Base-by-base conservation (phyloP, 2,113 vertebrate species). In the Gadus chalcogrammus region DNA sequence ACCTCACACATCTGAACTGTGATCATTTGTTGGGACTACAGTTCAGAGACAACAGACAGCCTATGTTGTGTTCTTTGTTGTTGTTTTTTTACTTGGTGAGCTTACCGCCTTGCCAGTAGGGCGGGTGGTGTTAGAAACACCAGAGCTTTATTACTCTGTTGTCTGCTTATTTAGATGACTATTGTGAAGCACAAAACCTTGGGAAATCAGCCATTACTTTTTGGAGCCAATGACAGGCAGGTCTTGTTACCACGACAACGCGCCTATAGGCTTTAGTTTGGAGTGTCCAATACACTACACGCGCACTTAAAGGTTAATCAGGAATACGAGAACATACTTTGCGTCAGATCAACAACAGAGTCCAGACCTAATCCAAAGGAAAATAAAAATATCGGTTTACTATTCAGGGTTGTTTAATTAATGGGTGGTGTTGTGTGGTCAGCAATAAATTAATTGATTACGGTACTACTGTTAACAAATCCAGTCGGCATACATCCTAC, bases 151-250 rank as follows among this genome's bases (percentile, higher is more conserved):
- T 87, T 75, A 88, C 82, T 76, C 64, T 85, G 80, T 83, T 58
- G 15, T 58, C 15, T 58, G 55, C n/a, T 16, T 58, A n/a, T 58
- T 86, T 85, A 86, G 81, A 84, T 80, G 86, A 91, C 86, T 91
- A 87, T 89, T 88, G 82, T 85, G 79, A 90, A 89, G 87, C 88
- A 89, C 87, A 89, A 87, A 84, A 77, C 75, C 74, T 82, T 83
- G 84, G 42, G 85, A 88, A 73, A 85, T 86, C 72, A 89, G 88
- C 86, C 89, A 89, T 89, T 82, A 77, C 74, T 84, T n/a, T 42
- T 64, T 75, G 81, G 81, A 87, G 85, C 87, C 87, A 81, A 79
- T 73, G 86, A 87, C 77, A 61, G 6, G 68, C 72, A 75, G 62
- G 48, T 80, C 75, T 82, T 64, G 75, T 73, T 70, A 85, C 80